phyloP scores from a whole-genome alignment of 2,113 vertebrate species.

The Cnemophilus loriae region DNA sequence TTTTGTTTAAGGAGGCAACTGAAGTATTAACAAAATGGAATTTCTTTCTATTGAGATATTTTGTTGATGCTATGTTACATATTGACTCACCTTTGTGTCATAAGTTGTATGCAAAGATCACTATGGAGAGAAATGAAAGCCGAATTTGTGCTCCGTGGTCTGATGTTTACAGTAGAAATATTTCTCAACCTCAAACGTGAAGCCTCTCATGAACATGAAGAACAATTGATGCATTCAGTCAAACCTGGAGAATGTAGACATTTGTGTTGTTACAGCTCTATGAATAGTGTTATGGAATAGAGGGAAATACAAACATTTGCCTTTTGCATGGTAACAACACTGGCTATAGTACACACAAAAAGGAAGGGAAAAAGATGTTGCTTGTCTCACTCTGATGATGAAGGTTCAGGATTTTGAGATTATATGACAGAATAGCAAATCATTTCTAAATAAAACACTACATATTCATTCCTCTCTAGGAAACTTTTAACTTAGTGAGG shows the following conservation, averaged over 20 bases:
- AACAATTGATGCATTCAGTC: slow-evolving; percentile 38
- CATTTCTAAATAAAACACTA: not conserved
- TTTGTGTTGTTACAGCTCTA: not conserved
- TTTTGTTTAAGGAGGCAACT: not conserved
- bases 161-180: slow-evolving; percentile 47
- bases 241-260: not conserved
- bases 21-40: not conserved
- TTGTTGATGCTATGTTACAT: not conserved
- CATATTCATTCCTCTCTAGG: not conserved
- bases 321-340: not conserved
- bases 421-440: not conserved
- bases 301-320: not conserved
- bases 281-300: not conserved
- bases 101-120: not conserved
- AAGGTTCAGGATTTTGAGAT: not conserved
- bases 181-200: slow-evolving; percentile 29
- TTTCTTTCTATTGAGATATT: not conserved
- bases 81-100: not conserved
- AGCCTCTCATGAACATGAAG: not conserved
- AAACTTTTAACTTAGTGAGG: not conserved
- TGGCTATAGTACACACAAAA: not conserved
- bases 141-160: not conserved
- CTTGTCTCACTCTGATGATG: not conserved
- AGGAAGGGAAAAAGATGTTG: not conserved
- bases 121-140: slow-evolving; percentile 45